Base-by-base conservation (phyloP, 2,797 vertebrate genomes). In the Chelon auratus region DNA sequence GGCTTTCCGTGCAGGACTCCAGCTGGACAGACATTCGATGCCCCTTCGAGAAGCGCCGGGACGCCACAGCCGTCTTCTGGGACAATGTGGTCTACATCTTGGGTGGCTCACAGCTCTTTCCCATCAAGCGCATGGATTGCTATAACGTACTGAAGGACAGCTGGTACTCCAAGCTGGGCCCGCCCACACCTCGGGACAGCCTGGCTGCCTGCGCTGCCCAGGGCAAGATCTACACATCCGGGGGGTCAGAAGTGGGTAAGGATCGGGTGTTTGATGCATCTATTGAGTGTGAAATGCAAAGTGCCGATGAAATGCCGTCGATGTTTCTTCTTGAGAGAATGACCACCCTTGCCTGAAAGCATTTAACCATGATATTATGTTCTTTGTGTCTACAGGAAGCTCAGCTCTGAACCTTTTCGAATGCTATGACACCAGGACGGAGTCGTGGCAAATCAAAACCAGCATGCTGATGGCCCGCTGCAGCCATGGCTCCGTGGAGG, bases 1-100 rank as follows among this genome's bases (percentile, higher is more conserved):
- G 56, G 18, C 26, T 80, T 54, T 90, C 55, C 62, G 78, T 75
- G 43, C 64, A 99, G 98, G 97, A 98, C 91, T 98, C 96, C 82
- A 97, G 94, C 90, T 99, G 97, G 98, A 96, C 97, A 62, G 97
- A 99, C 86, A 99, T 99, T 80, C 96, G 97, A 81, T 99, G 97
- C 89, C 98, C 98, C 57, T 99, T 99, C 79, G 97, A 99, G 93
- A 99, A 99, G 89, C 95, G 98, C n/a, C 95, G 98, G 63, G 98
- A 99, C 47, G 97, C 98, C 77, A 96, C 97, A 2, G 96, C 95
- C 24, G 92, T 99, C 82, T 99, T 99, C 92, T 99, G 98, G 97
- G 97, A 99, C 94, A 99, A 99, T 15, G 97, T 99, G 72, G 97
- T 99, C 60, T 99, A 99, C 93, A 99, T 99, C 93, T 94, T 99